Percentiles rank a stretch among this genome's conserved stretches.
These are phyloP conservation scores for Helicoverpa assulta DNA, from an alignment of 2,888 invertebrate genomes.

Conservation along the genomic window DNA sequence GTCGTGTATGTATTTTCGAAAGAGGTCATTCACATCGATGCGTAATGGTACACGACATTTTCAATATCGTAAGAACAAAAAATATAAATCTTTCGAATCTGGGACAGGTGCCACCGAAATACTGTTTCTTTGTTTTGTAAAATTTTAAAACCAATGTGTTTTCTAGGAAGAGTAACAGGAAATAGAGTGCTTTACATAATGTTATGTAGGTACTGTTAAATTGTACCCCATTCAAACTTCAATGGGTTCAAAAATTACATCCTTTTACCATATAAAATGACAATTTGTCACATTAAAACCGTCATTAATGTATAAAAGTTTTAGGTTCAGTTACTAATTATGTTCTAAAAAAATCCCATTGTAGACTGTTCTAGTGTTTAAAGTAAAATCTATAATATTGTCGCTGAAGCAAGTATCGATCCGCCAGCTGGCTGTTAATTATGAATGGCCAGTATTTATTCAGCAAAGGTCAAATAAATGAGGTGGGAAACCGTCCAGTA, in stretches of 20 bases:
- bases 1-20: slow-evolving; percentile 8
- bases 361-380: slow-evolving; percentile 5
- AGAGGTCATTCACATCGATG: slow-evolving; percentile 13
- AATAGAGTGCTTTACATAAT: too few species aligned
- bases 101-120: not conserved
- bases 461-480: not conserved
- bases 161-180: too few species aligned
- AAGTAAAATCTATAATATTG: not conserved
- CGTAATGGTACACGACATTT: slow-evolving; percentile 9
- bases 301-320: too few species aligned
- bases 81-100: not conserved
- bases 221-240: too few species aligned
- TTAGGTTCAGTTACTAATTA: too few species aligned
- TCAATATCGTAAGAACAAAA: not conserved
- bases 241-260: too few species aligned
- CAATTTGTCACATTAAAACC: too few species aligned
- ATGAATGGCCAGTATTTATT: slow-evolving; percentile 6
- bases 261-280: too few species aligned
- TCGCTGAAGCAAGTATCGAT: slow-evolving; percentile 26
- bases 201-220: too few species aligned
- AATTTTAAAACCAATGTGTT: not conserved
- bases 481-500: not conserved
- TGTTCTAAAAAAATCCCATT: not conserved
- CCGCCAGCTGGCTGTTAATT: not conserved
- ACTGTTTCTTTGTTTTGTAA: not conserved